These are phyloP conservation scores for Phrixothrix hirtus DNA, from an alignment of 2,888 invertebrate species.

Conservation along the genomic window DNA sequence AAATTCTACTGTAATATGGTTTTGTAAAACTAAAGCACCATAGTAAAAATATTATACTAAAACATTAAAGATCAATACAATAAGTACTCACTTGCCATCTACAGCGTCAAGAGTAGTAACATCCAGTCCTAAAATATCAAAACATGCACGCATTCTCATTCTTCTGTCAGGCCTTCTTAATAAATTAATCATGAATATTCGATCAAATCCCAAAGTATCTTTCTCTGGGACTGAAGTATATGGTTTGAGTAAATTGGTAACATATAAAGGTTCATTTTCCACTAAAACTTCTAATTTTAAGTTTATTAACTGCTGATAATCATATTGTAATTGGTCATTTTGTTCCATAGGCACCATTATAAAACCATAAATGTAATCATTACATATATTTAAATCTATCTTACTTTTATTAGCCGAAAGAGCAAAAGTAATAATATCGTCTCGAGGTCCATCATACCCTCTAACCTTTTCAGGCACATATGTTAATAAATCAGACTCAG, in stretches of 20 bases:
- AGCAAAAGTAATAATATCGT: slow-evolving; percentile 94
- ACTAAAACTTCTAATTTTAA: slow-evolving; percentile 76
- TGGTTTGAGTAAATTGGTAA: slow-evolving; percentile 53
- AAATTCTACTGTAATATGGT: too few species aligned
- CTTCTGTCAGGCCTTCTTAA: slow-evolving; percentile 78
- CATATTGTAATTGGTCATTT: slow-evolving; percentile 62
- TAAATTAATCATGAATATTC: slow-evolving; percentile 92
- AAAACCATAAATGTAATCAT: slow-evolving; percentile 81
- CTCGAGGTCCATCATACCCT: slow-evolving; percentile 69
- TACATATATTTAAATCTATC: slow-evolving; percentile 74
- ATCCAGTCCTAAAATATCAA: slow-evolving; percentile 81
- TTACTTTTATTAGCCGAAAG: slow-evolving; percentile 72
- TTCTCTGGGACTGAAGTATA: slow-evolving; percentile 52
- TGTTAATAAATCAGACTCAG: slow-evolving; percentile 67
- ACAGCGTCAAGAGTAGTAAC: slow-evolving; percentile 78
- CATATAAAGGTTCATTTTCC: slow-evolving; percentile 57
- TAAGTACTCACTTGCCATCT: slow-evolving; percentile 79
- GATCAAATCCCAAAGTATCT: slow-evolving; percentile 72
- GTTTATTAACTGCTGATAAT: slow-evolving; percentile 73
- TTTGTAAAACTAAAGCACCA: too few species aligned
- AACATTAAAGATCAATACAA: background rate
- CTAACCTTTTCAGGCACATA: slow-evolving; percentile 68
- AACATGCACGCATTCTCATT: slow-evolving; percentile 75
- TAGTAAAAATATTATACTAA: too few species aligned
- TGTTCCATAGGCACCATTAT: slow-evolving; percentile 79